Conservation (phyloP, 53 echinoderm and acorn worm species). For the Antedon mediterranea region DNA sequence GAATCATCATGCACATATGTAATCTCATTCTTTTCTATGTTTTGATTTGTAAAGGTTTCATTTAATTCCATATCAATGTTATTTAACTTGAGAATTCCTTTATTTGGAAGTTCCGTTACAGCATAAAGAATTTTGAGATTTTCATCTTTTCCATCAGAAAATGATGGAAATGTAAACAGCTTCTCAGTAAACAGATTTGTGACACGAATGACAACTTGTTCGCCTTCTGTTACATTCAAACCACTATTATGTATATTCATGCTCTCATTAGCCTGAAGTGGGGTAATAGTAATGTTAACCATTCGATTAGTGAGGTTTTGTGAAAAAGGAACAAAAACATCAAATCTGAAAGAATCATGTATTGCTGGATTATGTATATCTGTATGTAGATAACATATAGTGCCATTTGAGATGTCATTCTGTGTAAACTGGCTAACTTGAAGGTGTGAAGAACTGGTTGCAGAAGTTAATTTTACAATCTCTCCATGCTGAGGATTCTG, state of each 20-base stretch:
- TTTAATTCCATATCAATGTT: background rate
- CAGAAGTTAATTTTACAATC: constrained; percentile 50
- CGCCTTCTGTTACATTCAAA: constrained; percentile 65
- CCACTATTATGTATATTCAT: constrained; percentile 15
- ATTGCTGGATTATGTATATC: constrained; percentile 13
- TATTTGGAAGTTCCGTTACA: constrained; percentile 30
- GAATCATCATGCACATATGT: constrained; percentile 78
- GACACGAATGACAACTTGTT: constrained; percentile 20
- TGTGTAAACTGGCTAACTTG: constrained; percentile 56
- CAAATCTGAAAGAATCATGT: constrained; percentile 27
- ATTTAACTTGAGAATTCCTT: constrained; percentile 29
- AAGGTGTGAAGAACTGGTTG: constrained; percentile 16
- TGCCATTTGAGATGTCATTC: constrained; percentile 34
- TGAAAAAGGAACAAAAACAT: constrained; percentile 45
- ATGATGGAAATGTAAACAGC: background rate
- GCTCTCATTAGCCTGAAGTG: background rate
- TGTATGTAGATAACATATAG: constrained; percentile 57
- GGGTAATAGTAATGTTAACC: constrained; percentile 29
- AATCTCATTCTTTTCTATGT: constrained; percentile 15
- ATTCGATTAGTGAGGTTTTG: constrained; percentile 54
- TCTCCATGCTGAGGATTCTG: constrained; percentile 33
- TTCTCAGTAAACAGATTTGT: background rate
- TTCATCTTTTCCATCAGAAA: background rate
- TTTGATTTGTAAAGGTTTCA: background rate
- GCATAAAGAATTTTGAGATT: constrained; percentile 53